Evolutionary conservation across 2,888 invertebrate species (phyloP).

Genomic region (Augiades crinisus): DNA sequence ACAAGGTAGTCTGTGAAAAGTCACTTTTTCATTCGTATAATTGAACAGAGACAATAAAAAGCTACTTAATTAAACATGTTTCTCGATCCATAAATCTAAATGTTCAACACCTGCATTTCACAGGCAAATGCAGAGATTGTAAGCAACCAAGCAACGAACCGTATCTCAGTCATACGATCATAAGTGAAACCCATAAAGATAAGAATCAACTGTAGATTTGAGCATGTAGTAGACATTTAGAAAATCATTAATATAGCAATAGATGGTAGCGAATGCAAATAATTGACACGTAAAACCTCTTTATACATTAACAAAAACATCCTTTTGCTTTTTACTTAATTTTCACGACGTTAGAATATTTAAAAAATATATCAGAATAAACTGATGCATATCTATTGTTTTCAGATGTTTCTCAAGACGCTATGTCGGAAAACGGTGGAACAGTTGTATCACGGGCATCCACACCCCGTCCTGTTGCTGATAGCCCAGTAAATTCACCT

Average conservation of each 20-base stretch:
- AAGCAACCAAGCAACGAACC: constrained; percentile 25
- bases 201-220: constrained; percentile 41
- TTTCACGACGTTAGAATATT: neutral
- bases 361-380: neutral
- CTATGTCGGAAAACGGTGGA: constrained; percentile 75
- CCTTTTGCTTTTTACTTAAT: neutral
- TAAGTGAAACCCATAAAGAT: constrained; percentile 55
- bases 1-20: constrained; percentile 45
- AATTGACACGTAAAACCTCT: constrained; percentile 5
- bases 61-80: constrained; percentile 71
- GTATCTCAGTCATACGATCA: constrained; percentile 42
- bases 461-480: constrained; percentile 74
- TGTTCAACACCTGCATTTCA: constrained; percentile 50
- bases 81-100: constrained; percentile 74
- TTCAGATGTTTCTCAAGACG: constrained; percentile 61
- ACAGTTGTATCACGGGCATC: constrained; percentile 71
- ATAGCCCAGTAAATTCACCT: constrained; percentile 66
- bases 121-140: constrained; percentile 33
- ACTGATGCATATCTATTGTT: constrained; percentile 38
- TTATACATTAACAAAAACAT: neutral
- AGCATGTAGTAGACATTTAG: constrained; percentile 33
- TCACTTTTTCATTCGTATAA: constrained; percentile 53
- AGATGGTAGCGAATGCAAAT: neutral
- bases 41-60: constrained; percentile 54
- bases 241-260: constrained; percentile 12